These are phyloP conservation scores for Ptyas mucosa DNA, from an alignment of 2,113 vertebrate genomes.

Conservation along the genomic window DNA sequence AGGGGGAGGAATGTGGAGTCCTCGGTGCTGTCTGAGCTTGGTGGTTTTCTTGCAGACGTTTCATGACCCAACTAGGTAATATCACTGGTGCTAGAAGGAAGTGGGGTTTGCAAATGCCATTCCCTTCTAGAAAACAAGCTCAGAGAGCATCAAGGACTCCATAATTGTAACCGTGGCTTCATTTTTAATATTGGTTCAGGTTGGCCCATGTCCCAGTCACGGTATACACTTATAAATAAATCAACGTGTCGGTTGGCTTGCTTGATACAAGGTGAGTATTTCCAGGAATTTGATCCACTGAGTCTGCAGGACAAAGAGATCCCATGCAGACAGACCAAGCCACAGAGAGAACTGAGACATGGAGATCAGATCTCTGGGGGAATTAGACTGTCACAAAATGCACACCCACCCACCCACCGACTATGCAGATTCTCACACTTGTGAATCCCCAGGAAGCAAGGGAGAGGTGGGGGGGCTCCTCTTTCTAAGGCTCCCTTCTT, in stretches of 20 bases:
- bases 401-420: background rate
- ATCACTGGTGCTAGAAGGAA: no score
- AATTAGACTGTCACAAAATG: background rate
- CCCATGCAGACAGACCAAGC: background rate
- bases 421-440: background rate
- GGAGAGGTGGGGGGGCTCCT: no score
- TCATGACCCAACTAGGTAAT: no score
- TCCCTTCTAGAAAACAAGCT: no score
- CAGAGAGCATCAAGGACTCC: no score
- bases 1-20: no score
- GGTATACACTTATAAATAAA: background rate
- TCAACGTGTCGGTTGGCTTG: background rate
- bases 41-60: no score
- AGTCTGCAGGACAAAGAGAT: background rate
- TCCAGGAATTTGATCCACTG: background rate
- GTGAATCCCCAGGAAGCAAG: background rate
- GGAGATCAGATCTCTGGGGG: background rate
- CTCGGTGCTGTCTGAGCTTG: no score
- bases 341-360: background rate
- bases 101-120: no score
- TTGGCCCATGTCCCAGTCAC: background rate
- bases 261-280: background rate
- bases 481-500: background rate
- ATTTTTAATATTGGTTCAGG: background rate
- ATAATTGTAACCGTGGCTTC: background rate